Evolutionary conservation across 2,797 vertebrate genomes (phyloP), one percentile per base, ranked within the genome.

Genomic region (Sylvia borin): DNA sequence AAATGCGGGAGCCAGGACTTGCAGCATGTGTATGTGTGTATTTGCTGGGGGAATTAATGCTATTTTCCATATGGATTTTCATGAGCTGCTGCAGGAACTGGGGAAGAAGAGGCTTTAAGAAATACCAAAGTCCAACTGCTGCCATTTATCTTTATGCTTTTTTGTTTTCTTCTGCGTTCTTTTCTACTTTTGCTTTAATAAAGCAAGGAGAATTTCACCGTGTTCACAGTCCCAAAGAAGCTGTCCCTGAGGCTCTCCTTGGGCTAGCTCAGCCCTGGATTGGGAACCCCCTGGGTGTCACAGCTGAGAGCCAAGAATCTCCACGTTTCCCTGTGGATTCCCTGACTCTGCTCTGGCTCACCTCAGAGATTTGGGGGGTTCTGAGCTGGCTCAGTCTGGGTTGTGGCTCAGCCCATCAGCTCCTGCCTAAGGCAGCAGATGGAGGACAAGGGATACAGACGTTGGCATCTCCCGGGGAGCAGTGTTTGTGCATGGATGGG

Each of bases 151-250:
- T 93, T 83, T 90, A 77, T 81, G 54, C 42, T 89, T 89, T 78
- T 86, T 82, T 91, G 42, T 81, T 96, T 90, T 96, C 77, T 91
- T 90, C 85, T 90, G 67, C 10, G 3, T 93, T 93, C 85, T 91
- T 71, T 70, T 96, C 83, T 77, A 66, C 54, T 95, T 95, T 34
- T 86, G 94, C 92, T 97, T 95, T 78, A 91, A 87, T 92, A 93
- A 96, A 91, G 92, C 70, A 87, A 96, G 85, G 68, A 93, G 81
- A 65, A 43, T 82, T 55, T 85, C 66, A 70, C 34, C 3, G 11
- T 65, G 83, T 45, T 87, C 66, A 53, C 54, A 32, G 22, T 79
- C 64, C 17, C 22, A 58, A 55, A 27, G 74, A 61, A 62, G 34
- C 42, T 48, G 26, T 60, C 61, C 47, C 84, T 34, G 57, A 73